Percentiles rank a stretch among this genome's conserved stretches.
Evolutionary conservation across 2,888 invertebrate species (phyloP).

Genomic region (Pecten maximus): DNA sequence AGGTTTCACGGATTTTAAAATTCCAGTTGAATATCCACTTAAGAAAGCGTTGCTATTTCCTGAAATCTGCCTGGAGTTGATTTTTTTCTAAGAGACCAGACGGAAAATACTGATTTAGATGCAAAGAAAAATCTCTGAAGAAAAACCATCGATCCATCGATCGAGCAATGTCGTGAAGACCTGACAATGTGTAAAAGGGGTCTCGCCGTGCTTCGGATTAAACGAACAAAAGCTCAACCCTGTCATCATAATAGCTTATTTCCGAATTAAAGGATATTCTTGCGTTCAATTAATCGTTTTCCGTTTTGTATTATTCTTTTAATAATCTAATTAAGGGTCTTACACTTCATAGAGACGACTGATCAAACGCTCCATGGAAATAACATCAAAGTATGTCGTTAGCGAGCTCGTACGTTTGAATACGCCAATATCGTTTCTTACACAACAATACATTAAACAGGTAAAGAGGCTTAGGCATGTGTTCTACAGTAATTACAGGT

Average conservation of each 20-base stretch:
- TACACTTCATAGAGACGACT: background rate
- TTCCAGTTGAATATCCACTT: constrained; percentile 29
- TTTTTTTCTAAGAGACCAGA: background rate
- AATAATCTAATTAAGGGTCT: background rate
- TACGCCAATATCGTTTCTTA: background rate
- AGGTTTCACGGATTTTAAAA: constrained; percentile 22
- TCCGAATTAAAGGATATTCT: background rate
- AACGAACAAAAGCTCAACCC: background rate
- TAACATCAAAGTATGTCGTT: background rate
- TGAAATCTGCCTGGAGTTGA: background rate
- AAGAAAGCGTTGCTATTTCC: constrained; percentile 9
- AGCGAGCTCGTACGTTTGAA: background rate
- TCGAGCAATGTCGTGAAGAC: background rate
- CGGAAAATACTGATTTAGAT: constrained; percentile 16
- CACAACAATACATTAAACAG: background rate
- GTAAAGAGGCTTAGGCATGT: too few species aligned
- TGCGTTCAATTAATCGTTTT: background rate
- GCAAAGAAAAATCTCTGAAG: background rate
- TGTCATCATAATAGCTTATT: background rate
- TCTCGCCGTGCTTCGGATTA: background rate
- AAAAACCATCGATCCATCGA: background rate
- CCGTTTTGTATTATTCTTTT: background rate
- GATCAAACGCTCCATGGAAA: background rate
- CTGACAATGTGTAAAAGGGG: background rate
- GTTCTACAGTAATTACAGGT: too few species aligned